Conservation (phyloP, 2,888 invertebrate species). For the Penaeus monodon region DNA sequence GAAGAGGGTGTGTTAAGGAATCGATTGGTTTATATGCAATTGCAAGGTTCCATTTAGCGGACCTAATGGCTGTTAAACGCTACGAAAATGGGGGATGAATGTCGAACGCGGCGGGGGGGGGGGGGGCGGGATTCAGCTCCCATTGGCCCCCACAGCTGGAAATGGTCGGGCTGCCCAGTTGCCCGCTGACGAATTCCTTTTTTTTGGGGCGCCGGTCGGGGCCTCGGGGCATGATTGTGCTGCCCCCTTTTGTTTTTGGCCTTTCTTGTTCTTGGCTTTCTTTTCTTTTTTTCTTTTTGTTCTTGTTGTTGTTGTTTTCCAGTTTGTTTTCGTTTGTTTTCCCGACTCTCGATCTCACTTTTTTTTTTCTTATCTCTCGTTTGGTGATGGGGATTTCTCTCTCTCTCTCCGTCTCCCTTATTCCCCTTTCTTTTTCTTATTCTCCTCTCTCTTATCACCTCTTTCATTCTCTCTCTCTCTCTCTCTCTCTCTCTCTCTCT, state of each 20-base stretch:
- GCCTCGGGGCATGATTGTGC: too few species aligned
- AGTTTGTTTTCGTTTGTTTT: too few species aligned
- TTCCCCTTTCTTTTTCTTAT: neutral
- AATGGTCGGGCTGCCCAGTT: slow-evolving; percentile 3
- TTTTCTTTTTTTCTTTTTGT: too few species aligned
- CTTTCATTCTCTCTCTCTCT: neutral
- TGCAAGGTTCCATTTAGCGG: slow-evolving; percentile 53
- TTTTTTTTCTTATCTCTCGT: neutral
- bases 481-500: neutral
- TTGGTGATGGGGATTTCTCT: too few species aligned
- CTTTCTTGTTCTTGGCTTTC: too few species aligned
- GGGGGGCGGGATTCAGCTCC: slow-evolving; percentile 15
- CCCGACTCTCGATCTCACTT: too few species aligned
- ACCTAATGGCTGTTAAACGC: slow-evolving; percentile 58
- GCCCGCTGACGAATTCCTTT: neutral
- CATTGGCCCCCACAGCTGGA: slow-evolving; percentile 33
- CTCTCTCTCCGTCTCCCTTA: neutral
- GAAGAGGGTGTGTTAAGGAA: neutral
- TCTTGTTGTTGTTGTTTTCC: too few species aligned
- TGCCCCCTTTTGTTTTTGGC: too few species aligned
- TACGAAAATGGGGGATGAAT: slow-evolving; percentile 55
- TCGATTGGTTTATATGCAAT: slow-evolving; percentile 58
- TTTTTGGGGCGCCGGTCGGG: too few species aligned
- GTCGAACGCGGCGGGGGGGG: slow-evolving; percentile 35
- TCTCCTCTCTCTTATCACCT: neutral